Percentiles rank a stretch among this genome's conserved stretches.
phyloP scores from a whole-genome alignment of 2,113 vertebrate genomes.

The Notothenia coriiceps region DNA sequence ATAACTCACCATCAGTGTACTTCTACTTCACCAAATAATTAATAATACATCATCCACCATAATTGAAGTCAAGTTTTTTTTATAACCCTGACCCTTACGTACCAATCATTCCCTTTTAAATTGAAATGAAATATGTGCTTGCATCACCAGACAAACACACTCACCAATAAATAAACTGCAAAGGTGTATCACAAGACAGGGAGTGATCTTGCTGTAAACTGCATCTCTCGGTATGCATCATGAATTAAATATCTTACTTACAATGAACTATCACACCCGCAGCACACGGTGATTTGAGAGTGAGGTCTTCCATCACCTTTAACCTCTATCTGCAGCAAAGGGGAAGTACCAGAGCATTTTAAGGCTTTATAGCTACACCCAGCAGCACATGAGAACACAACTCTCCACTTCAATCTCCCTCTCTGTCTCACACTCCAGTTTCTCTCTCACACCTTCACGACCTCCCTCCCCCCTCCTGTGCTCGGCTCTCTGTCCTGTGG shows the following conservation, averaged over 20 bases:
- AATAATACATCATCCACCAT: background rate
- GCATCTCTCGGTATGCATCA: background rate
- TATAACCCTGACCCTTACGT: too few relatives aligned
- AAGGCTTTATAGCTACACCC: background rate
- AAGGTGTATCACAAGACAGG: too few relatives aligned
- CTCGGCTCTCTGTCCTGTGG: constrained; percentile 11
- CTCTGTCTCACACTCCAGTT: constrained; percentile 6
- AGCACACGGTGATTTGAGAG: background rate
- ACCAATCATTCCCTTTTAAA: too few relatives aligned
- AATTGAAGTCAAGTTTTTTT: background rate
- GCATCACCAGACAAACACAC: too few relatives aligned
- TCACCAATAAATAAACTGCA: too few relatives aligned
- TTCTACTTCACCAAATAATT: too few relatives aligned
- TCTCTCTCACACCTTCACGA: constrained; percentile 19
- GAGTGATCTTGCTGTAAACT: too few relatives aligned
- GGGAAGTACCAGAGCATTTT: background rate
- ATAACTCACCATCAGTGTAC: too few relatives aligned
- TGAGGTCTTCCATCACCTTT: background rate
- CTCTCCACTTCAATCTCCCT: constrained; percentile 7
- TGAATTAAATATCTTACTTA: background rate
- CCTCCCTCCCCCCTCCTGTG: constrained; percentile 12
- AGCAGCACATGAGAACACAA: constrained; percentile 4
- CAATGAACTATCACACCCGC: background rate
- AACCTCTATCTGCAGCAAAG: background rate
- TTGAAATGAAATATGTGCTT: too few relatives aligned